Conservation (phyloP, 1,140 invertebrate species). For the Procambarus clarkii region DNA sequence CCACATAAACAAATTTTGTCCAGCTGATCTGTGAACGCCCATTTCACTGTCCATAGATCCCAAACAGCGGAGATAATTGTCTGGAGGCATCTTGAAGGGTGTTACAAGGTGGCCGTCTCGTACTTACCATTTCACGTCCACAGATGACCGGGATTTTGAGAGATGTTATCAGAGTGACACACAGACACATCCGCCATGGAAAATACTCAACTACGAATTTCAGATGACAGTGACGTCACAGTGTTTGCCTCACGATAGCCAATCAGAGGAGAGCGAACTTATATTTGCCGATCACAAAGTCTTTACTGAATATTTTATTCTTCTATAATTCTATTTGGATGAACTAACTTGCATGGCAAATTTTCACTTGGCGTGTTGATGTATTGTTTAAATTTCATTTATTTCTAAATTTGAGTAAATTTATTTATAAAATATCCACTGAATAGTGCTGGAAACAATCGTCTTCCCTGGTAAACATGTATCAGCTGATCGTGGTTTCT, state of each 20-base stretch:
- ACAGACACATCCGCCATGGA: conserved; percentile 60
- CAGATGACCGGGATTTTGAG: conserved; percentile 50
- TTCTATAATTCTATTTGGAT: no score
- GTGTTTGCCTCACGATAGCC: conserved; percentile 51
- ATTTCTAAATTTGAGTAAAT: background rate
- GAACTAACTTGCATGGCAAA: no score
- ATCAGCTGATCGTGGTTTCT: conserved; percentile 7
- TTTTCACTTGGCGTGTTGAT: no score
- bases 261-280: conserved; percentile 17
- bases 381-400: background rate
- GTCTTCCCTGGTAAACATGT: conserved; percentile 10
- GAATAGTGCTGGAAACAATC: background rate
- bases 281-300: background rate
- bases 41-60: background rate
- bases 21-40: background rate
- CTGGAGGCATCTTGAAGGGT: conserved; percentile 13
- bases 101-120: background rate
- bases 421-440: background rate
- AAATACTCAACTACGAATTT: conserved; percentile 57
- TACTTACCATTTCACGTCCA: conserved; percentile 57
- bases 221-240: conserved; percentile 56
- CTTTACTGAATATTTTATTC: background rate
- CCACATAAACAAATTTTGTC: background rate
- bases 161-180: conserved; percentile 49
- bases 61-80: background rate